A percentile compares a stretch with the other conserved stretches of the same genome.
Conservation (phyloP, 2,113 vertebrate species). For the Rhabdornis inornatus region DNA sequence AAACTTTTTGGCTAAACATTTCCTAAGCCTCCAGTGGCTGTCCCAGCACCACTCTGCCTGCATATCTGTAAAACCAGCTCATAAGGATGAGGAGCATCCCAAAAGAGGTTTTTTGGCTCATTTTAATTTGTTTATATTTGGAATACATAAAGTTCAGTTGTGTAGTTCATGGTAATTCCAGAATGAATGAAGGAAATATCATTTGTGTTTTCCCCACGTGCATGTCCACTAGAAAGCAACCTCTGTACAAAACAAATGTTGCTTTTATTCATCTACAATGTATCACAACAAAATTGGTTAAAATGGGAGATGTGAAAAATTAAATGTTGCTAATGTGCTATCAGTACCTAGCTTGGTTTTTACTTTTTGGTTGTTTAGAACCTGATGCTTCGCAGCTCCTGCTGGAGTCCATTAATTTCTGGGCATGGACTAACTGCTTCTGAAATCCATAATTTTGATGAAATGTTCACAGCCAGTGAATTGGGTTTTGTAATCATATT, state of each 20-base stretch:
- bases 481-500: background rate
- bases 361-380: background rate
- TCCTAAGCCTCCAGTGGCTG: background rate
- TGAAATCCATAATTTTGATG: background rate
- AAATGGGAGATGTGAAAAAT: background rate
- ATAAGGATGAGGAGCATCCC: background rate
- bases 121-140: background rate
- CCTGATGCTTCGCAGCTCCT: background rate
- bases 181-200: background rate
- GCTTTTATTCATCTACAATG: background rate
- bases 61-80: background rate
- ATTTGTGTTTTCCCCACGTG: accelerated
- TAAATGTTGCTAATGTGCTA: accelerated
- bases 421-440: background rate
- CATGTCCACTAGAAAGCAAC: background rate
- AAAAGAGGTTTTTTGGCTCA: background rate
- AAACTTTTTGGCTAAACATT: background rate
- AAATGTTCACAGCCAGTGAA: background rate
- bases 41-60: background rate
- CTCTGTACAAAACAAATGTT: background rate
- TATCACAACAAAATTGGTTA: background rate
- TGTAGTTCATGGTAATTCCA: background rate
- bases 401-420: background rate
- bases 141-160: background rate
- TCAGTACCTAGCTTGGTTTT: background rate